These are phyloP conservation scores for Vanacampus margaritifer DNA, from an alignment of 2,113 vertebrate genomes.

Conservation along the genomic window DNA sequence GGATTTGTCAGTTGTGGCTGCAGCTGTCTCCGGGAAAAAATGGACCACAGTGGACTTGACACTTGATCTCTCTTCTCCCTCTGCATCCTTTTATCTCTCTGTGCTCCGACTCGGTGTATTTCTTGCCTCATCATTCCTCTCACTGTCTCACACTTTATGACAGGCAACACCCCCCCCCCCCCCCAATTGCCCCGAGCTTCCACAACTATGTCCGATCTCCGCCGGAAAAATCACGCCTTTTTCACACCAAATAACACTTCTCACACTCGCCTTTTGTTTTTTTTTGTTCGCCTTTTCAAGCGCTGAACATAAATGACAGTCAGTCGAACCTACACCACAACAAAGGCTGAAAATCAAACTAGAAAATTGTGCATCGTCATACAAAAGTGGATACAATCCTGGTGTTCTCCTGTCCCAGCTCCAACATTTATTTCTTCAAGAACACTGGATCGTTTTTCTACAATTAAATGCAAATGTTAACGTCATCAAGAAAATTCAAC, in stretches of 20 bases:
- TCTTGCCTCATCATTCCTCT: slow-evolving; percentile 57
- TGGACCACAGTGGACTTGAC: slow-evolving; percentile 72
- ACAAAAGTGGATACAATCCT: too few species aligned
- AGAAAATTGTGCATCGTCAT: too few species aligned
- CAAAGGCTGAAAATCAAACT: too few species aligned
- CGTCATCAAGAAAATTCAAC: too few species aligned
- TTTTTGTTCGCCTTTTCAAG: not conserved
- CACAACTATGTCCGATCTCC: not conserved
- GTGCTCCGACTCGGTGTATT: slow-evolving; percentile 27
- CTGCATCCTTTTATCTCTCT: slow-evolving; percentile 58
- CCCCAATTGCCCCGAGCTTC: not conserved
- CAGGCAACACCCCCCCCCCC: not conserved
- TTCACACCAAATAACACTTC: not conserved
- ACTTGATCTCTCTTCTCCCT: slow-evolving; percentile 63
- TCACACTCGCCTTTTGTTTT: not conserved
- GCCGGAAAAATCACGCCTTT: not conserved
- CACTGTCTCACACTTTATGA: slow-evolving; percentile 35
- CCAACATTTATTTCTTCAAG: too few species aligned
- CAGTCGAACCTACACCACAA: not conserved
- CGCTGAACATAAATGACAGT: not conserved
- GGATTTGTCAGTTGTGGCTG: slow-evolving; percentile 73
- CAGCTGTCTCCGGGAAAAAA: slow-evolving; percentile 71
- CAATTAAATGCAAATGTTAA: too few species aligned
- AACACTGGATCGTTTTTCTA: too few species aligned
- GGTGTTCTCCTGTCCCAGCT: too few species aligned